Percentiles rank a stretch among this genome's conserved stretches.
These are phyloP conservation scores for Cyphomyrus discorhynchus DNA, from an alignment of 2,113 vertebrate genomes.

Conservation along the genomic window DNA sequence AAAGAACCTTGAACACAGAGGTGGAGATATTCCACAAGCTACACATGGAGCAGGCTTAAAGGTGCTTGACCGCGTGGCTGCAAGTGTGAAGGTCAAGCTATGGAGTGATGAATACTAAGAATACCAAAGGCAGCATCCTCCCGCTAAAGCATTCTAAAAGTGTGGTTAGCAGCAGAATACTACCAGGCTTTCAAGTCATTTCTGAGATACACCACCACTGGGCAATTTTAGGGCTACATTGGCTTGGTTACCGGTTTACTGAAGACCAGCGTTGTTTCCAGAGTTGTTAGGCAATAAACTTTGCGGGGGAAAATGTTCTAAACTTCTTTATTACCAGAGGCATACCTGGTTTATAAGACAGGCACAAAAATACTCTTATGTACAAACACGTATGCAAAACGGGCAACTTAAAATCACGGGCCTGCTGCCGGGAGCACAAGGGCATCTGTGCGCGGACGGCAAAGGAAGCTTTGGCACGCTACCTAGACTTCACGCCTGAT, in stretches of 20 bases:
- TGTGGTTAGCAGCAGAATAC: not conserved
- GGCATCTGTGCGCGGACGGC: constrained; percentile 25
- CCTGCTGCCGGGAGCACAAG: constrained; percentile 22
- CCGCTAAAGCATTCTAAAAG: not conserved
- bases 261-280: not conserved
- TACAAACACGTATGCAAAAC: constrained; percentile 49
- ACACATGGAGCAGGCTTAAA: not conserved
- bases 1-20: not conserved
- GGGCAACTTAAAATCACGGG: constrained; percentile 20
- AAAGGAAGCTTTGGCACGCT: constrained; percentile 47
- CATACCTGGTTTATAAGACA: constrained; percentile 43
- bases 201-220: not conserved
- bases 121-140: not conserved
- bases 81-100: not conserved
- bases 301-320: constrained; percentile 10
- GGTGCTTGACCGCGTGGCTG: no score
- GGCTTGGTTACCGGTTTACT: not conserved
- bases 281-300: not conserved
- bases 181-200: not conserved
- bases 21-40: not conserved
- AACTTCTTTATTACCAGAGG: constrained; percentile 55
- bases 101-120: not conserved
- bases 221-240: not conserved
- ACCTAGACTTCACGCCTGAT: not conserved
- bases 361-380: constrained; percentile 66